Evolutionary conservation across 2,113 vertebrate species (phyloP), one percentile per base, ranked within the genome.

Genomic region (Lipophrys pholis): DNA sequence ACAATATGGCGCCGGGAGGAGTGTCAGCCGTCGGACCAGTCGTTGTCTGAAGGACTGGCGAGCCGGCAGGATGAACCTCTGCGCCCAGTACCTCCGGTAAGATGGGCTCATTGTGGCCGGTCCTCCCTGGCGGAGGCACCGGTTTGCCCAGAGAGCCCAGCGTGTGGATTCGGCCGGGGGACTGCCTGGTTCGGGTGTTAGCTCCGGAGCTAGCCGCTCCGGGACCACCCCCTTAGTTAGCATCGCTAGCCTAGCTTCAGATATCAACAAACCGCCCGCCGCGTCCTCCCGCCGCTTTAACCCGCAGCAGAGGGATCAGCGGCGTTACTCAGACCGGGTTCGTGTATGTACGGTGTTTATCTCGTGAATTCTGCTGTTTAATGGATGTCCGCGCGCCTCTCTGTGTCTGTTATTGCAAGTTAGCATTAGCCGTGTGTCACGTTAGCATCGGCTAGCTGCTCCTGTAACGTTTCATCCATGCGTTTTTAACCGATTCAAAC

Each of bases 11-110:
- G 93, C 70, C 92, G 78, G 87, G 73, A 86, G 85, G 55, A 80
- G 70, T 85, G 76, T 78, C 92, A 90, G 89, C 89, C 61, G 76
- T 69, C 38, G 84, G 78, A 78, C 86, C 82, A 82, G 87, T 89
- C 82, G 81, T 74, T 65, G 78, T 88, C 56, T 93, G 73, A 91
- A 62, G 60, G 76, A 59, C 87, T 67, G 87, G 78, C 40, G 79
- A 87, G 76, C 87, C 73, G 84, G 50, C 87, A 94, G 90, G 73
- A 95, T 95, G 94, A 94, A 93, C 93, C 90, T 93, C 86, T 93
- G 93, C 80, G 90, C 89, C 43, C 91, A 93, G 12, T 93, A 90
- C 39, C 82, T 94, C 55, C 87, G 94, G 94, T 94, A 78, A 79
- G 88, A 8, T 10, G 1, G 8, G 1, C 0, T 6, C 11, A 1